Percentiles rank a stretch among this genome's conserved stretches.
Evolutionary conservation across 2,113 vertebrate genomes (phyloP).

Genomic region (Serinus canaria): DNA sequence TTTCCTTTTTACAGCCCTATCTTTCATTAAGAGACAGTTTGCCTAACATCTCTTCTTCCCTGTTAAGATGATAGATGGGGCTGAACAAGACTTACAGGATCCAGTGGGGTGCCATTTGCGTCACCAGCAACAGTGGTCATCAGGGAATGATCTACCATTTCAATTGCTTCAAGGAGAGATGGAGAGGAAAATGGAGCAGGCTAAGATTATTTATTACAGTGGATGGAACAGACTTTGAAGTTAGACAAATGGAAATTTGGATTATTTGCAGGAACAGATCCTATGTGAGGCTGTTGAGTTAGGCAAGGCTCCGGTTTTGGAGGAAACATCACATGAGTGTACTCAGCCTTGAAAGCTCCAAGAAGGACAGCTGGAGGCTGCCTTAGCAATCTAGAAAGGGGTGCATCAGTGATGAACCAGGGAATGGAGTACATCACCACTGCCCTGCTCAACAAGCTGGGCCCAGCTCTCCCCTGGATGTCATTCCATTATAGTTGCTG

Average conservation of each 20-base stretch:
- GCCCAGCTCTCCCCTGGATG: background rate
- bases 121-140: background rate
- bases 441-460: background rate
- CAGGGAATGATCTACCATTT: background rate
- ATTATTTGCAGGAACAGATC: background rate
- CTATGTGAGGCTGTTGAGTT: background rate
- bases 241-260: background rate
- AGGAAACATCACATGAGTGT: background rate
- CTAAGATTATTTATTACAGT: background rate
- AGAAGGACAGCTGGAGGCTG: background rate
- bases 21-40: conserved; percentile 34
- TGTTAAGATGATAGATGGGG: background rate
- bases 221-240: background rate
- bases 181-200: background rate
- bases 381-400: background rate
- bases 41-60: conserved; percentile 14
- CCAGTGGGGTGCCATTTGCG: background rate
- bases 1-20: conserved; percentile 9
- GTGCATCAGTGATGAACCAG: background rate
- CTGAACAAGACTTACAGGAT: background rate
- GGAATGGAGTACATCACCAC: background rate
- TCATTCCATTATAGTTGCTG: background rate
- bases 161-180: background rate
- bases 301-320: background rate
- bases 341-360: background rate